Conservation (phyloP, 2,797 vertebrate genomes). For the Thripadectes ignobilis region DNA sequence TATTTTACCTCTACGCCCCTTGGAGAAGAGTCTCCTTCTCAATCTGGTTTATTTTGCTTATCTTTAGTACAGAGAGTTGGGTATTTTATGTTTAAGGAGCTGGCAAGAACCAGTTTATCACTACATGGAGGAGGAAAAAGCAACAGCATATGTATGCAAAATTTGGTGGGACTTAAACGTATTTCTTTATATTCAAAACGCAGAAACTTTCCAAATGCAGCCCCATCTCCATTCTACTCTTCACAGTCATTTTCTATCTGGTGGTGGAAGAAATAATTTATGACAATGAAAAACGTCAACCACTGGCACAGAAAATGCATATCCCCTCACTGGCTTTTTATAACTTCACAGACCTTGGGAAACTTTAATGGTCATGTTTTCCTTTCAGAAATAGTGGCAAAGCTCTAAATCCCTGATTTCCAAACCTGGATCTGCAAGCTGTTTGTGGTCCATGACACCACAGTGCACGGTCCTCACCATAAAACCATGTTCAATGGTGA, state of each 20-base stretch:
- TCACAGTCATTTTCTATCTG: not conserved
- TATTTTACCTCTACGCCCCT: not conserved
- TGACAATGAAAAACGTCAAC: not conserved
- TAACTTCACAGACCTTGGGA: not conserved
- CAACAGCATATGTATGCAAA: not conserved
- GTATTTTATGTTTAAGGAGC: not conserved
- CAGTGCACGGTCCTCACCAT: rapidly evolving
- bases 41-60: not conserved
- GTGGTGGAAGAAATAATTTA: not conserved
- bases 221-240: not conserved
- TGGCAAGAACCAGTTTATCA: not conserved
- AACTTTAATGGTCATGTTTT: not conserved
- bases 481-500: not conserved
- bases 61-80: not conserved
- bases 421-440: conserved; percentile 1
- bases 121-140: not conserved
- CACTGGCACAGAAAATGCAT: not conserved
- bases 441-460: not conserved
- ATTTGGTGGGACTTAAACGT: not conserved
- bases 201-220: not conserved
- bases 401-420: not conserved
- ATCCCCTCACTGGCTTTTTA: not conserved
- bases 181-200: not conserved
- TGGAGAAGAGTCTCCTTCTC: not conserved
- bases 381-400: not conserved